Conservation (phyloP, 1,140 invertebrate genomes). For the Dryas iulia region DNA sequence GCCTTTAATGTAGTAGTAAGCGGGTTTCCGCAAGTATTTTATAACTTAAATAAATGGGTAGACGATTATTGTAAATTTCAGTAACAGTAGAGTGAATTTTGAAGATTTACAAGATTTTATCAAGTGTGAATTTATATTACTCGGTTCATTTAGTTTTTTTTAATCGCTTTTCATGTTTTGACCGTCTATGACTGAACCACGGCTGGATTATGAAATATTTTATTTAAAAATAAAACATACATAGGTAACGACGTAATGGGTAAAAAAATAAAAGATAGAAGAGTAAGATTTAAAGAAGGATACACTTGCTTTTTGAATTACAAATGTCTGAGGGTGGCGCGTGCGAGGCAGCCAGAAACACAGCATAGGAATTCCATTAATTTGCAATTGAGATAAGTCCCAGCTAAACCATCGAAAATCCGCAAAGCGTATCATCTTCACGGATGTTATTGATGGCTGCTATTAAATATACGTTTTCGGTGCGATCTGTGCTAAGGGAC, state of each 20-base stretch:
- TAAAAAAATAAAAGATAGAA: constrained; percentile 31
- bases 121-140: constrained; percentile 61
- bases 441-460: constrained; percentile 78
- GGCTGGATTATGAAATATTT: not conserved
- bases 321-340: constrained; percentile 46
- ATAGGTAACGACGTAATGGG: not conserved
- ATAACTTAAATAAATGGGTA: constrained; percentile 60
- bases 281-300: constrained; percentile 53
- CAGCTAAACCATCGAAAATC: constrained; percentile 62
- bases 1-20: constrained; percentile 59
- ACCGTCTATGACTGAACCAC: constrained; percentile 73
- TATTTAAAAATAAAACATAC: not conserved
- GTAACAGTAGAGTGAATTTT: constrained; percentile 38
- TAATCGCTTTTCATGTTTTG: constrained; percentile 72
- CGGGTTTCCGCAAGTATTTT: constrained; percentile 51
- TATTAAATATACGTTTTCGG: constrained; percentile 80
- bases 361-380: constrained; percentile 62
- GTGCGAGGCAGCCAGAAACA: constrained; percentile 39
- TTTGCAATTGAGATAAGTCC: constrained; percentile 79
- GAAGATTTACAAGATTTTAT: constrained; percentile 44
- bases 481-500: constrained; percentile 45
- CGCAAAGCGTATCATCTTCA: constrained; percentile 69
- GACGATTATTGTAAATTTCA: constrained; percentile 44
- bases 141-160: constrained; percentile 63
- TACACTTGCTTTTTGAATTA: constrained; percentile 61